Evolutionary conservation across 2,797 vertebrate genomes (phyloP).

Genomic region (Catharus ustulatus): DNA sequence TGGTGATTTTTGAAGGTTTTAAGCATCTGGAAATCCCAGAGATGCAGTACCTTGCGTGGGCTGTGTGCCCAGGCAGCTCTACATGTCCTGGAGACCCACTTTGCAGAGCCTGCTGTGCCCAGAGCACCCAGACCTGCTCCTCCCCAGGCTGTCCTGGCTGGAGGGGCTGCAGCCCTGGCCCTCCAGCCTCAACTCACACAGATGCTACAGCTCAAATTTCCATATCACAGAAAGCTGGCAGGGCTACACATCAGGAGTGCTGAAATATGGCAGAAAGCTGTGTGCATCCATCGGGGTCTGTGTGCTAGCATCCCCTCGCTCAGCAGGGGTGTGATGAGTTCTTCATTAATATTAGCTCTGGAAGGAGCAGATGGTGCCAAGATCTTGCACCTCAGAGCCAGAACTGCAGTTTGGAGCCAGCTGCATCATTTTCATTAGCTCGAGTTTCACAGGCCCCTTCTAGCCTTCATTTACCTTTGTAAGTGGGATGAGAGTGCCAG

Average conservation of each 20-base stretch:
- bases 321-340: conserved; percentile 41
- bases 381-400: conserved; percentile 29
- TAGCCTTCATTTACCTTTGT: conserved; percentile 41
- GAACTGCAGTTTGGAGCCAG: conserved; percentile 22
- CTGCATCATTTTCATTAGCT: conserved; percentile 21
- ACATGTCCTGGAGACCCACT: accelerated
- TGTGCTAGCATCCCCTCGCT: background rate
- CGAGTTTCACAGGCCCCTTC: background rate
- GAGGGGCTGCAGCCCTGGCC: background rate
- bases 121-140: background rate
- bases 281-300: background rate
- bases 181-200: background rate
- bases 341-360: conserved; percentile 57
- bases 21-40: background rate
- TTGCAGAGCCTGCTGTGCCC: background rate
- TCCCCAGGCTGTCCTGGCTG: background rate
- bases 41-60: background rate
- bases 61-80: background rate
- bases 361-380: conserved; percentile 51
- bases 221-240: background rate
- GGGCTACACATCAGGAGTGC: background rate
- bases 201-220: background rate
- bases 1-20: background rate
- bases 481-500: conserved; percentile 20
- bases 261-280: conserved; percentile 8